Conservation (phyloP, 1,140 invertebrate species). For the Drosophila pallidifrons region DNA sequence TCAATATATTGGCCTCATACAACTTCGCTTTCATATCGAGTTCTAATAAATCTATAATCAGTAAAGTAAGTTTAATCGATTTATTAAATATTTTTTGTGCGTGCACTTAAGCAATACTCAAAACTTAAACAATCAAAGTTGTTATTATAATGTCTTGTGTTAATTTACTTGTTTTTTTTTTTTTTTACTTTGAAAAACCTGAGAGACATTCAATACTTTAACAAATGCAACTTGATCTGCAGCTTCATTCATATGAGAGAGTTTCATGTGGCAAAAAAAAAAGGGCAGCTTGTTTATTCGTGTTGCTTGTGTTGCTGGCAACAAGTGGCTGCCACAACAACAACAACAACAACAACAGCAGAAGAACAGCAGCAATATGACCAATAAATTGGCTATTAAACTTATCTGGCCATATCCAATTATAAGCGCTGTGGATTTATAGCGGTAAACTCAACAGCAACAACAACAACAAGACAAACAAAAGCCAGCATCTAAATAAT, state of each 20-base stretch:
- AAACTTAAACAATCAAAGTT: no score
- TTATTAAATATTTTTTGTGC: no score
- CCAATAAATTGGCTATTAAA: conserved; percentile 66
- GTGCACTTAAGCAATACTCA: no score
- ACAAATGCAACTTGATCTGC: not conserved
- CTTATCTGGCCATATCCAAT: conserved; percentile 64
- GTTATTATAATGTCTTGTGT: no score
- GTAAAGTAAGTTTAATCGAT: no score
- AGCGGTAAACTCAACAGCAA: conserved; percentile 13
- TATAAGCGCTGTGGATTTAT: conserved; percentile 36
- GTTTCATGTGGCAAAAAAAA: not conserved
- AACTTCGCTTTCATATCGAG: no score
- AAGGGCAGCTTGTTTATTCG: not conserved
- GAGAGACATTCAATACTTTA: not conserved
- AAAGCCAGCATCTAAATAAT: conserved; percentile 32
- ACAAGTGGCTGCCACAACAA: conserved; percentile 48
- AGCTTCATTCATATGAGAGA: not conserved
- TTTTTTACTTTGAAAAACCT: no score
- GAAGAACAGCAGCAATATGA: conserved; percentile 23
- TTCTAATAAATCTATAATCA: no score
- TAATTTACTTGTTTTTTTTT: no score
- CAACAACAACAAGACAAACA: not conserved
- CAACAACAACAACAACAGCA: conserved; percentile 6
- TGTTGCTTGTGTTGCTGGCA: conserved; percentile 19
- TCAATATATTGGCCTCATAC: no score